Percentiles rank a stretch among this genome's conserved stretches.
These are phyloP conservation scores for Xylophagus ater DNA, from an alignment of 2,888 invertebrate genomes.

Conservation along the genomic window DNA sequence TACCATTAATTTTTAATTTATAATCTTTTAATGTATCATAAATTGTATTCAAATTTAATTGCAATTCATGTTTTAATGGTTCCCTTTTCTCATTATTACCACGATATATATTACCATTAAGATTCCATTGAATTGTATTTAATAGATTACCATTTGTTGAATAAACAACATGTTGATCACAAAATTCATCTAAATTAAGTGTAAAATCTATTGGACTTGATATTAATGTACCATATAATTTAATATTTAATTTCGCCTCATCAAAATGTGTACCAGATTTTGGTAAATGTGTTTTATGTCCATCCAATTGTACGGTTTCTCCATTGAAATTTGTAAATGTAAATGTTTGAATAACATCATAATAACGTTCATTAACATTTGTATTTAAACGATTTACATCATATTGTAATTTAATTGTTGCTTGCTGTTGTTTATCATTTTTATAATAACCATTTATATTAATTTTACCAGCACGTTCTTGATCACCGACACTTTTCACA, in stretches of 20 bases:
- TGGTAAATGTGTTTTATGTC: slow-evolving; percentile 34
- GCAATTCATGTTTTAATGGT: slow-evolving; percentile 41
- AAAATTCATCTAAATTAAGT: slow-evolving; percentile 28
- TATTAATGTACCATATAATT: slow-evolving; percentile 31
- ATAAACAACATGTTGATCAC: slow-evolving; percentile 31
- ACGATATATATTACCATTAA: slow-evolving; percentile 38
- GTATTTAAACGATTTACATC: no score
- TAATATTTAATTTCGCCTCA: slow-evolving; percentile 22
- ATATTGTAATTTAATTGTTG: no score
- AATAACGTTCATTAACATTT: no score
- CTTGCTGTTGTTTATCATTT: slow-evolving; percentile 29
- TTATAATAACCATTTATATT: slow-evolving; percentile 37
- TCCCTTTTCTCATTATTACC: slow-evolving; percentile 30
- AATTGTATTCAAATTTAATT: slow-evolving; percentile 44
- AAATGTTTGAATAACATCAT: slow-evolving; percentile 33
- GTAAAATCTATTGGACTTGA: slow-evolving; percentile 29
- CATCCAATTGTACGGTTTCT: slow-evolving; percentile 36
- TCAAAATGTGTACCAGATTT: slow-evolving; percentile 28
- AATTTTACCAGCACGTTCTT: slow-evolving; percentile 41
- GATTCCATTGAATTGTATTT: slow-evolving; percentile 34
- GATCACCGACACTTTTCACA: no score
- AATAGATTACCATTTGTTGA: slow-evolving; percentile 42
- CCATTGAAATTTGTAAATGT: slow-evolving; percentile 41
- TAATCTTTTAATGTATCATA: slow-evolving; percentile 43
- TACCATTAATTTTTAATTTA: no score